A percentile compares a stretch with the other conserved stretches of the same genome.
Evolutionary conservation across 2,888 invertebrate genomes (phyloP).

Genomic region (Aleiodes testaceus): DNA sequence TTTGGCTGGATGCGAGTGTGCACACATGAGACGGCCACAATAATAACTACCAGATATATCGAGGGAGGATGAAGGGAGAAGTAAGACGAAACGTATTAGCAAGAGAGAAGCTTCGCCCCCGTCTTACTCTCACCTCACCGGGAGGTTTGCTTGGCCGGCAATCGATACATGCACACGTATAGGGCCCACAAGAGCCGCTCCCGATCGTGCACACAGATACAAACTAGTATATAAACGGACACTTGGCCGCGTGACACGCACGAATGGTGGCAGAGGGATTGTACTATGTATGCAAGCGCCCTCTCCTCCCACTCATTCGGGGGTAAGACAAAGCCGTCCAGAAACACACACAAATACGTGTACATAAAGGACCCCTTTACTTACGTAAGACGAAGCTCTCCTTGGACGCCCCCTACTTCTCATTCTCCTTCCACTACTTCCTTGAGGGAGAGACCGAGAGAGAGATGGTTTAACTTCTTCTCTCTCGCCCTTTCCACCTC

Average conservation of each 20-base stretch:
- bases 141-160: slow-evolving; percentile 67
- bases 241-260: slow-evolving; percentile 44
- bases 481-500: slow-evolving; percentile 55
- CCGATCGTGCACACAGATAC: slow-evolving; percentile 37
- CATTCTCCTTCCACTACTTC: not conserved
- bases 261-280: slow-evolving; percentile 44
- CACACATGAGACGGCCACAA: slow-evolving; percentile 67
- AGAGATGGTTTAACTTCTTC: slow-evolving; percentile 50
- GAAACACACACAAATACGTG: slow-evolving; percentile 26
- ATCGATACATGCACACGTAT: slow-evolving; percentile 70
- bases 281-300: slow-evolving; percentile 55
- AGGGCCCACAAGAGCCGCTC: slow-evolving; percentile 39
- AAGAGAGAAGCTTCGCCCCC: slow-evolving; percentile 48
- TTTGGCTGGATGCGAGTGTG: too few species aligned
- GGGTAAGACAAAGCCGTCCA: slow-evolving; percentile 30
- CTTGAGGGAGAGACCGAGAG: not conserved
- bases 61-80: slow-evolving; percentile 46
- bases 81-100: slow-evolving; percentile 45
- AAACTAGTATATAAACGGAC: slow-evolving; percentile 37
- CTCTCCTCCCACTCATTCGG: slow-evolving; percentile 51
- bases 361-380: slow-evolving; percentile 41
- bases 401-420: slow-evolving; percentile 2
- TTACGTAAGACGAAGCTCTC: slow-evolving; percentile 30
- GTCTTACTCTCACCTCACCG: not conserved
- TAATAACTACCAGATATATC: slow-evolving; percentile 65